phyloP scores from a whole-genome alignment of 2,797 vertebrate genomes.

The Pseudochirops corinnae region DNA sequence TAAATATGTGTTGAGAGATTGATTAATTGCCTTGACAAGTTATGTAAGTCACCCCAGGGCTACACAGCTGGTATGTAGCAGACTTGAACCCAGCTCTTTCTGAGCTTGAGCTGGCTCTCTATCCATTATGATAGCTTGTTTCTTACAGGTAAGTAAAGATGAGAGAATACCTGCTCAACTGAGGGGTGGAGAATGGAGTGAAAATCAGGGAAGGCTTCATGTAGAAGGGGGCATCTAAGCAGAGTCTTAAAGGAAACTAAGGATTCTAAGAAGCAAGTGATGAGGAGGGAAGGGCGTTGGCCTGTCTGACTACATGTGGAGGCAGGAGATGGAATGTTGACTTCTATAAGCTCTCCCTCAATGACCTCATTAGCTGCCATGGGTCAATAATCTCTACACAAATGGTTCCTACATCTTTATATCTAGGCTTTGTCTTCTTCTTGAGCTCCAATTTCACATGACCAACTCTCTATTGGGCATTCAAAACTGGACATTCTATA shows the following conservation, averaged over 20 bases:
- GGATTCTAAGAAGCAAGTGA: background rate
- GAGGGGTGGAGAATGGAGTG: background rate
- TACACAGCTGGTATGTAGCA: background rate
- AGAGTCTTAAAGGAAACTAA: background rate
- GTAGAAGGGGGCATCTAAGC: background rate
- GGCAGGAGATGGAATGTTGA: background rate
- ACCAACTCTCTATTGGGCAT: background rate
- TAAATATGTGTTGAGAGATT: background rate
- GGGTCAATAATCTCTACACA: background rate
- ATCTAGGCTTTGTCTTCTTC: background rate
- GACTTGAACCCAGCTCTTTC: background rate
- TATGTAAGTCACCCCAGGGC: background rate
- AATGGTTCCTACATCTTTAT: background rate
- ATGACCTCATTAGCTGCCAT: background rate
- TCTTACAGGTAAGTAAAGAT: background rate
- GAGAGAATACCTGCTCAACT: background rate
- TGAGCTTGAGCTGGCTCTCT: background rate
- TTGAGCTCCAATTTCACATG: background rate
- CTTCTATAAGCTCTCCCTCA: background rate
- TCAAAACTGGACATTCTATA: background rate
- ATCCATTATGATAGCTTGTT: background rate
- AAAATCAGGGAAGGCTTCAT: background rate
- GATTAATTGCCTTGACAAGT: background rate
- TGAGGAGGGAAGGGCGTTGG: background rate
- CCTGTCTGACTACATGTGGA: background rate